These are phyloP conservation scores for Oreohelix idahoensis DNA, from an alignment of 1,140 invertebrate species.

Conservation along the genomic window DNA sequence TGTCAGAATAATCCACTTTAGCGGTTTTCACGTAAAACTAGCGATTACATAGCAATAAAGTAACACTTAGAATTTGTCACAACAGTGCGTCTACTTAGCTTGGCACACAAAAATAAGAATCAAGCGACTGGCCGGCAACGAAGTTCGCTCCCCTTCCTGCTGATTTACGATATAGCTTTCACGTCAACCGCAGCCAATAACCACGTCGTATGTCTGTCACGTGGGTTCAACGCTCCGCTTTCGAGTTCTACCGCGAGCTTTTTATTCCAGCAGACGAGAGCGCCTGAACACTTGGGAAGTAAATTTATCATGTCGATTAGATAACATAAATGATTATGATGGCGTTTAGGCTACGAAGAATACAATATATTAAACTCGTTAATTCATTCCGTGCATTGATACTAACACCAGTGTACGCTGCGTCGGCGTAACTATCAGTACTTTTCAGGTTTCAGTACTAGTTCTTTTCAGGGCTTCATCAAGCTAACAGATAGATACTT, in stretches of 20 bases:
- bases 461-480: too few relatives aligned
- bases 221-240: slow-evolving; percentile 3
- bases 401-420: too few relatives aligned
- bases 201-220: slow-evolving; percentile 28
- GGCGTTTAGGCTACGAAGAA: too few relatives aligned
- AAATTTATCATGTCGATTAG: background rate
- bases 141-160: background rate
- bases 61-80: slow-evolving; percentile 12
- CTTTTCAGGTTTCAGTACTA: too few relatives aligned
- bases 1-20: slow-evolving; percentile 17
- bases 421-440: too few relatives aligned
- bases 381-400: too few relatives aligned
- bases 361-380: too few relatives aligned
- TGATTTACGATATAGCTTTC: slow-evolving; percentile 32
- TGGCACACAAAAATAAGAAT: slow-evolving; percentile 13
- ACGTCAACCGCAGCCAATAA: slow-evolving; percentile 31
- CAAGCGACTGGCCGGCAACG: background rate
- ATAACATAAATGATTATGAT: background rate
- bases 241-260: background rate
- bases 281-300: background rate
- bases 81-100: background rate
- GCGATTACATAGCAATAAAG: slow-evolving; percentile 30
- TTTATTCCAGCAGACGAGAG: background rate
- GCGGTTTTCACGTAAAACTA: background rate
- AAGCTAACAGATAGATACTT: too few relatives aligned